Evolutionary conservation across 2,797 vertebrate species (phyloP), one percentile per base, ranked within the genome.

Genomic region (Lepilemur septentrionalis): DNA sequence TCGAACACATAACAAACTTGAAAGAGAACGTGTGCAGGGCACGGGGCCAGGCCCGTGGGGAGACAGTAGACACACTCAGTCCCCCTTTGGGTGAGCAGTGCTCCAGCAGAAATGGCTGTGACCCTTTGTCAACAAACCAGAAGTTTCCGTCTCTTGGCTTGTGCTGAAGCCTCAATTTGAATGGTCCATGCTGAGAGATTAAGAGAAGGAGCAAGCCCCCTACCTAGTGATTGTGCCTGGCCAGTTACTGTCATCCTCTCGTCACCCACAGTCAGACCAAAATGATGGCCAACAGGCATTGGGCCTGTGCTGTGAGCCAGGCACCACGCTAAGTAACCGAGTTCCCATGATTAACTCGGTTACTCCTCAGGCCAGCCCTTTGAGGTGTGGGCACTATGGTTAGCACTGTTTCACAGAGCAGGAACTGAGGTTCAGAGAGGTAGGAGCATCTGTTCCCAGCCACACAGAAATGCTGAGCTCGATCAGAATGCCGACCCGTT

Each of bases 361-460:
- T n/a, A 4, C 6, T 22, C 67, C 43, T 25, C 48, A 5, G 5
- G 3, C 14, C 18, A 30, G 50, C 25, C 59, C 38, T 18, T 4
- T 4, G 15, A 7, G 61, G 11, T 1, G 3, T 6, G 28, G 76
- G 25, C 8, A 1, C 70, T 1, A 0, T 5, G 15, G 4, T 30
- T 2, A 35, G 20, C 46, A 25, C 4, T 9, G 2, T 30, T 61
- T 15, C 17, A 5, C 1, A 23, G 69, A 35, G 61, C 57, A 28
- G 28, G 72, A 28, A 38, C 65, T 5, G 50, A 73, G 52, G 41
- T 0, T 3, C 28, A 28, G 69, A 59, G 69, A n/a, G n/a, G 48
- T 4, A 1, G 7, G 4, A 22, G 7, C 50, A 1, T 8, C 50
- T 0, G 0, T 41, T 30, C 11, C 30, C 0, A 0, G 38, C 5